phyloP scores from a whole-genome alignment of 1,140 invertebrate species.

The Rhysida immarginata region DNA sequence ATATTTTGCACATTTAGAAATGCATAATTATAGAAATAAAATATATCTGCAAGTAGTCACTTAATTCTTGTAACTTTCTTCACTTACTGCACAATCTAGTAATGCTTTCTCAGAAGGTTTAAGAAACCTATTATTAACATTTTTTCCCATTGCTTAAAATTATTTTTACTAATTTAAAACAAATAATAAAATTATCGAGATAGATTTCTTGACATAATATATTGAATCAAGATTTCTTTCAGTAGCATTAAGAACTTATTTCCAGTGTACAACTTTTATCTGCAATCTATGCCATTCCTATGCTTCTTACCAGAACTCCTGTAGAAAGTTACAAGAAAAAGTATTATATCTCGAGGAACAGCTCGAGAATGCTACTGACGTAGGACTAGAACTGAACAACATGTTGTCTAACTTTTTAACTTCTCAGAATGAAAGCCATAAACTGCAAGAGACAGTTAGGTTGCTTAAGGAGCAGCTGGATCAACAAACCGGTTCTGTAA shows the following conservation, averaged over 20 bases:
- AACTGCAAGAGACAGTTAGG: slow-evolving; percentile 27
- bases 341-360: slow-evolving; percentile 27
- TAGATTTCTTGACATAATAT: too few species aligned
- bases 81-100: too few species aligned
- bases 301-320: slow-evolving; percentile 4
- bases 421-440: slow-evolving; percentile 28
- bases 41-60: too few species aligned
- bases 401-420: slow-evolving; percentile 43
- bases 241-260: neutral
- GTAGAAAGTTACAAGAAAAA: slow-evolving; percentile 26
- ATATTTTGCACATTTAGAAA: too few species aligned
- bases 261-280: too few species aligned
- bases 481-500: slow-evolving; percentile 17
- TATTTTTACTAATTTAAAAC: too few species aligned
- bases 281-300: neutral
- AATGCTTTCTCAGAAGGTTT: too few species aligned
- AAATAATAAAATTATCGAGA: too few species aligned
- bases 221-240: neutral
- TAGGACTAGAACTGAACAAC: slow-evolving; percentile 30
- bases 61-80: too few species aligned
- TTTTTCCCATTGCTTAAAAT: too few species aligned
- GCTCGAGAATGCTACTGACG: slow-evolving; percentile 29
- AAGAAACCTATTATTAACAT: too few species aligned
- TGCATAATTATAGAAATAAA: too few species aligned
- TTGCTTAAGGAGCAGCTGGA: slow-evolving; percentile 27